Evolutionary conservation across 2,113 vertebrate genomes (phyloP), one percentile per base, ranked within the genome.

Genomic region (Athene cunicularia): DNA sequence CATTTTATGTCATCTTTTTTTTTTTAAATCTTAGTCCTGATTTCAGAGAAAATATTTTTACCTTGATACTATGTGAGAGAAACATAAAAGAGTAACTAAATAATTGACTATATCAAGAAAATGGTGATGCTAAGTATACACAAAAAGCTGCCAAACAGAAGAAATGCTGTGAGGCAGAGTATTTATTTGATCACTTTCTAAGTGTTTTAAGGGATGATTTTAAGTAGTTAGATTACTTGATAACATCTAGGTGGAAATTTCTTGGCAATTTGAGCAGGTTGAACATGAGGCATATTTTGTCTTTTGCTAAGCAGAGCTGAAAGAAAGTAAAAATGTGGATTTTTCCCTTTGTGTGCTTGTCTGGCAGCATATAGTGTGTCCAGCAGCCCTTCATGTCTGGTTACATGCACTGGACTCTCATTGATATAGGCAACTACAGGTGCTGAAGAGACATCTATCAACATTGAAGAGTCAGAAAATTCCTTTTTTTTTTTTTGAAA

Each of bases 301-400:
- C 21, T 72, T 59, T 53, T 80, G 16, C 52, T 82, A 56, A 71
- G 49, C 12, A 35, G 62, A 85, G 22, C 20, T 80, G 71, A 58
- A 93, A 88, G 19, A 70, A 86, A 56, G 39, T 80, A 20, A 80
- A 92, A 80, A 66, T 2, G 0, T 64, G 71, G 4, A 5, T 0
- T 35, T 83, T 63, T 26, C 35, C 6, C 5, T 72, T 64, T 70
- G 8, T 43, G 24, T 80, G 32, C 37, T 67, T 88, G 22, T 77
- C 33, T 80, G 76, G 16, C 35, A 62, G 32, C 13, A 6, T 37
- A 21, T 1, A 52, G 24, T 22, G 19, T 62, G 14, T 90, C 52
- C 2, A 12, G 11, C 6, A 56, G 12, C 32, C 45, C 41, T 77
- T 83, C 0, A 0, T 26, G 35, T 73, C 43, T 1, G 0, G 35